phyloP scores from a whole-genome alignment of 2,113 vertebrate genomes.

The Megaleporinus macrocephalus region DNA sequence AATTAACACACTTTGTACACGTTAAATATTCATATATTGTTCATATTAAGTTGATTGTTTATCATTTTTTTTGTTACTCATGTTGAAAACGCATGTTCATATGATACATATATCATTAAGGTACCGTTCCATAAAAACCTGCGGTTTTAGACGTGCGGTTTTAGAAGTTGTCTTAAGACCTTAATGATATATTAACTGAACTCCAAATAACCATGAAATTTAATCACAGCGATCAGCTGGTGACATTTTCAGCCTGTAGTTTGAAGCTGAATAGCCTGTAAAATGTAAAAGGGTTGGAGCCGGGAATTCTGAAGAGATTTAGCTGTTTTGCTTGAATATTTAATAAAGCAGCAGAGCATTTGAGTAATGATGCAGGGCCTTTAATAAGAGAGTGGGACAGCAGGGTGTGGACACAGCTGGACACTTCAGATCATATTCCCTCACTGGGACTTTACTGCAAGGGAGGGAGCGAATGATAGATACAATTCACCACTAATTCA shows the following conservation, averaged over 20 bases:
- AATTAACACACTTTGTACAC: too few species aligned
- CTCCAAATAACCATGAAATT: background rate
- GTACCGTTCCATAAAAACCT: too few species aligned
- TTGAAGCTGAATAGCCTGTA: conserved; percentile 8
- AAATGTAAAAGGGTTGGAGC: conserved; percentile 1
- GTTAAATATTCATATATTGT: too few species aligned
- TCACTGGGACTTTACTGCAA: conserved; percentile 50
- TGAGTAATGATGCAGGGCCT: conserved; percentile 60
- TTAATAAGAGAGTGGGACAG: conserved; percentile 51
- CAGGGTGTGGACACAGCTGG: conserved; percentile 62
- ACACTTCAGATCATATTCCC: conserved; percentile 60
- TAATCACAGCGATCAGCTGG: background rate
- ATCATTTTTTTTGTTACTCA: too few species aligned
- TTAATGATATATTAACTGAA: background rate
- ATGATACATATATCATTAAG: too few species aligned
- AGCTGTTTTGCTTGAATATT: conserved; percentile 42
- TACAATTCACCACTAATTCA: conserved; percentile 44
- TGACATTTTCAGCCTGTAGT: conserved; percentile 16
- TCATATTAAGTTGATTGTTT: too few species aligned
- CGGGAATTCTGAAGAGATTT: background rate
- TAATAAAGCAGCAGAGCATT: conserved; percentile 38
- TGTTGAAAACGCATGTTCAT: too few species aligned
- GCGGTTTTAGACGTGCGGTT: too few species aligned
- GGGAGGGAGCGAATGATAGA: conserved; percentile 47
- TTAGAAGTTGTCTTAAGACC: background rate